Evolutionary conservation across 2,797 vertebrate genomes (phyloP), one percentile per base, ranked within the genome.

Genomic region (Malurus leucopterus): DNA sequence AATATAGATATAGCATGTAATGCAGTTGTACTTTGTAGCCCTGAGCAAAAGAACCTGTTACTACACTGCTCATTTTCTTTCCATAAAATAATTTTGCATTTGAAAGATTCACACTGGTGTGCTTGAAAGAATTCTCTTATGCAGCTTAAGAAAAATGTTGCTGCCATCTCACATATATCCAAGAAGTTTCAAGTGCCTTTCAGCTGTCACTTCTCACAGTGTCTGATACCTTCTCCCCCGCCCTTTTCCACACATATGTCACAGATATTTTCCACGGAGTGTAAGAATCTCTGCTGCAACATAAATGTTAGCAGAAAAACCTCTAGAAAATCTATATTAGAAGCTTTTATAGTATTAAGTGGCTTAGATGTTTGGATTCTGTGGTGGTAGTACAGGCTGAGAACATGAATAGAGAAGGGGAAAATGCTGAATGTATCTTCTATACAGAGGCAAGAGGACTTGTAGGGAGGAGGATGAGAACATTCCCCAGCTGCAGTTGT

Each of bases 1-100:
- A 92, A 92, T 93, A 92, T 85, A 95, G 74, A 94, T 89, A 91
- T 15, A 92, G 38, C 75, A 88, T 55, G 55, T 82, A 73, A 86
- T 69, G 44, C 62, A 55, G 40, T 55, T 86, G 71, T 94, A 74
- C 50, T 84, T 72, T 19, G 9, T 64, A 92, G 92, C 89, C 83
- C 27, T 64, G 59, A 95, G 91, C 90, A 89, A 91, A 88, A 78
- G 40, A 65, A 64, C 70, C n/a, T 68, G 7, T 62, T 93, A 59
- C 84, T 64, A 76, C 23, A 26, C 11, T 51, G 65, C 41, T 85
- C 44, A 72, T 93, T 93, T 94, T 43, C 71, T 79, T 90, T 49
- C 29, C 36, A 46, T 72, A 59, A 88, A 89, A 86, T 62, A 91
- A 74, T 62, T 88, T 82, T 63, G 8, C 36, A 58, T 70, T 80